Percentiles rank a stretch among this genome's conserved stretches.
These are phyloP conservation scores for Aplidium turbinatum DNA, from an alignment of 23 tunicate genomes.

Conservation along the genomic window DNA sequence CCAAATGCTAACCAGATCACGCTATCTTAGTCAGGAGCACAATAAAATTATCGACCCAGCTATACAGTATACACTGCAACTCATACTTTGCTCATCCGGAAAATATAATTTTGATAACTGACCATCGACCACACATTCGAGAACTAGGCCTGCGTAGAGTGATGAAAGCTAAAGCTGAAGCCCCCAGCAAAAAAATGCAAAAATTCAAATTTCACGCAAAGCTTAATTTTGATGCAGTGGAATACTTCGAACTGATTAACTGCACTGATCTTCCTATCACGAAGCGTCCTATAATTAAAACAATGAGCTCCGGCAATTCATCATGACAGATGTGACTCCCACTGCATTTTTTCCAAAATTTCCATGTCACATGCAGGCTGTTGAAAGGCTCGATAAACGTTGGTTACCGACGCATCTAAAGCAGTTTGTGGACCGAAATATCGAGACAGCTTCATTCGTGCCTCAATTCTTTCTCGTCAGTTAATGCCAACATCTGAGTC, in stretches of 20 bases:
- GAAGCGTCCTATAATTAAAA: not conserved
- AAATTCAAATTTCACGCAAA: not conserved
- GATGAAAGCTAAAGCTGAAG: not conserved
- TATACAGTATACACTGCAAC: not conserved
- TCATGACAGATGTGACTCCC: not conserved
- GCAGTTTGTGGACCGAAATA: too few relatives aligned
- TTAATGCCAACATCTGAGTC: not conserved
- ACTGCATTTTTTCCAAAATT: not conserved
- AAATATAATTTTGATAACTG: too few relatives aligned
- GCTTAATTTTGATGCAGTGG: constrained; percentile 4
- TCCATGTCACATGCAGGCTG: too few relatives aligned
- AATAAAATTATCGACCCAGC: not conserved
- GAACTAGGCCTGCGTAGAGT: too few relatives aligned
- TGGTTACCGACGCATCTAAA: too few relatives aligned
- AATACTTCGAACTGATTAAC: not conserved
- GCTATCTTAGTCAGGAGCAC: not conserved
- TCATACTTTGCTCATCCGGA: too few relatives aligned
- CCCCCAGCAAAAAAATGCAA: not conserved
- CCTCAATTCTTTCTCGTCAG: too few relatives aligned
- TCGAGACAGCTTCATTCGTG: too few relatives aligned
- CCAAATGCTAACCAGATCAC: not conserved
- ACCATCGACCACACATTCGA: too few relatives aligned
- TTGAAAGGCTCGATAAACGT: too few relatives aligned
- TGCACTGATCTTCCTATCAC: too few relatives aligned
- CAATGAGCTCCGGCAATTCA: constrained; percentile 2